These are phyloP conservation scores for Pseudomyrmex dendroicus DNA, from an alignment of 1,140 invertebrate genomes.

Conservation along the genomic window DNA sequence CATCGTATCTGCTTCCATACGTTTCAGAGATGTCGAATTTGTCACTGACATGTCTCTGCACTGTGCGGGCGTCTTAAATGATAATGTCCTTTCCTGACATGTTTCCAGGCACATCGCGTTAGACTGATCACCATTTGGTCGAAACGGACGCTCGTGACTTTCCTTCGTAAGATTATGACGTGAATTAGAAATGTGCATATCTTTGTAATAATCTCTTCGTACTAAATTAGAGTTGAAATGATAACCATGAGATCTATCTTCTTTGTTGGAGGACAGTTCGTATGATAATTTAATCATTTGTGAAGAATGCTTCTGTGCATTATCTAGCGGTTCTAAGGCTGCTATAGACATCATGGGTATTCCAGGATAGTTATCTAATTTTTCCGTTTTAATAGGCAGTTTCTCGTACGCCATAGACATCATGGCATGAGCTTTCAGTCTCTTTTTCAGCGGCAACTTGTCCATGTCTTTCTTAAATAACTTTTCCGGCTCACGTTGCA, in stretches of 20 bases:
- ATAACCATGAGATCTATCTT: slow-evolving; percentile 45
- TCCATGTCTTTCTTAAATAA: slow-evolving; percentile 65
- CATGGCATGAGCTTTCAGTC: slow-evolving; percentile 78
- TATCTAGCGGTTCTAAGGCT: slow-evolving; percentile 58
- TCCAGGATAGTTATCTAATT: slow-evolving; percentile 72
- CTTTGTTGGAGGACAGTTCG: slow-evolving; percentile 45
- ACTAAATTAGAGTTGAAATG: slow-evolving; percentile 63
- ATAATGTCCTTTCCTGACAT: slow-evolving; percentile 53
- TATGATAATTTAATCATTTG: slow-evolving; percentile 60
- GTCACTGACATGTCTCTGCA: slow-evolving; percentile 53
- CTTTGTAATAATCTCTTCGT: slow-evolving; percentile 71
- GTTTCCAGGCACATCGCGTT: slow-evolving; percentile 62
- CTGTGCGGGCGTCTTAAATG: slow-evolving; percentile 60
- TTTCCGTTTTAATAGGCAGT: slow-evolving; percentile 66
- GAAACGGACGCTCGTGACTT: slow-evolving; percentile 57
- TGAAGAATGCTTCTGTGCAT: slow-evolving; percentile 41
- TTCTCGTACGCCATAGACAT: slow-evolving; percentile 69
- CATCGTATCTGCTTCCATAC: slow-evolving; percentile 26
- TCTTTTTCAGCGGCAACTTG: slow-evolving; percentile 81
- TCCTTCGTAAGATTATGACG: slow-evolving; percentile 62
- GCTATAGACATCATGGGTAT: slow-evolving; percentile 79
- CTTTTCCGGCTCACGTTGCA: slow-evolving; percentile 68
- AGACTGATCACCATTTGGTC: slow-evolving; percentile 60
- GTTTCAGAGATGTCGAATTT: slow-evolving; percentile 52
- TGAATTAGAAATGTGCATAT: slow-evolving; percentile 56